Evolutionary conservation across 2,888 invertebrate species (phyloP).

Genomic region (Eutolmus rufibarbis): DNA sequence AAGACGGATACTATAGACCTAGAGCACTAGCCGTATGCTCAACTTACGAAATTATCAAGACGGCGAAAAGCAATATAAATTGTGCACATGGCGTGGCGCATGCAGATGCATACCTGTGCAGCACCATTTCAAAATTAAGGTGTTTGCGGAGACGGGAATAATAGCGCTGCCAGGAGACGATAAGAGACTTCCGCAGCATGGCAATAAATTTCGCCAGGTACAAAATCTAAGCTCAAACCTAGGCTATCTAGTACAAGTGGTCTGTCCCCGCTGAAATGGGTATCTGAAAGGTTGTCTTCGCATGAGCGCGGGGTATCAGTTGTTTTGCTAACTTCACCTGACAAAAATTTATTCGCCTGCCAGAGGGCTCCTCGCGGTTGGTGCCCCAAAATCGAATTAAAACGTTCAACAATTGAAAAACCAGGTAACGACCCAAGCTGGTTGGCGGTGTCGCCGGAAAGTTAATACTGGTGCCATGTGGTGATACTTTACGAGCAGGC

Average conservation of each 20-base stretch:
- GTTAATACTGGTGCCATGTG: background rate
- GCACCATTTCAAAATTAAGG: conserved; percentile 6
- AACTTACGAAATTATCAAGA: conserved; percentile 4
- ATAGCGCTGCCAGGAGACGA: background rate
- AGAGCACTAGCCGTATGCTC: background rate
- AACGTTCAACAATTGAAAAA: background rate
- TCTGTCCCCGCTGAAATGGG: background rate
- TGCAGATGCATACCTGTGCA: background rate
- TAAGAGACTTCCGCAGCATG: conserved; percentile 1
- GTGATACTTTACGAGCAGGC: background rate
- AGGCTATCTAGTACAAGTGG: background rate
- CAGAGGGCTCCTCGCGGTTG: background rate
- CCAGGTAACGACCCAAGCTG: background rate
- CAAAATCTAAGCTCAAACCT: conserved; percentile 1
- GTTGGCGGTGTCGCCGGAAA: background rate
- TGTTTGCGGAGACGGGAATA: background rate
- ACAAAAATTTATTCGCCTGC: background rate
- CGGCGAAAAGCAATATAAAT: background rate
- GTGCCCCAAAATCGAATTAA: background rate
- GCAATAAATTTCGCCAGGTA: background rate
- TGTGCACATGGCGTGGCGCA: background rate
- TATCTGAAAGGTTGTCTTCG: conserved; percentile 14
- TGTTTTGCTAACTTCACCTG: background rate
- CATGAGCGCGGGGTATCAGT: background rate
- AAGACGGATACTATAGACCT: background rate